Evolutionary conservation across 2,113 vertebrate species (phyloP).

Genomic region (Mastomys natalensis): DNA sequence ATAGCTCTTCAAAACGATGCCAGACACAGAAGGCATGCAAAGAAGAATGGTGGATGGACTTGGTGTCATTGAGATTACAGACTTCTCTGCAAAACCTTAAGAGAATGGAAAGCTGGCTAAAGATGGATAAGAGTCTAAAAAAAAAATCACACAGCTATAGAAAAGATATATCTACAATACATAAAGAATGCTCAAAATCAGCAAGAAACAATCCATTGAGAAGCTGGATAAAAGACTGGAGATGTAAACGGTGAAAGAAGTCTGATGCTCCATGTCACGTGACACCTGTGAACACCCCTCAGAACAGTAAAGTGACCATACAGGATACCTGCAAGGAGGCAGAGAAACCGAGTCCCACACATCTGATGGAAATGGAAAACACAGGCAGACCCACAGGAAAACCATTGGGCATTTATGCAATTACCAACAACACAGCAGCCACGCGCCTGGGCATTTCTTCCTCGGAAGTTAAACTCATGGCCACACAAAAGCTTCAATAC

Average conservation of each 20-base stretch:
- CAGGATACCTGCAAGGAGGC: no score
- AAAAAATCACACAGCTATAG: not conserved
- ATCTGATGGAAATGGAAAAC: no score
- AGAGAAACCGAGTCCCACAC: not conserved
- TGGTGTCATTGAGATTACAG: not conserved
- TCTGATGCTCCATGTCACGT: not conserved
- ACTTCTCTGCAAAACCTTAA: not conserved
- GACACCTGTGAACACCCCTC: not conserved
- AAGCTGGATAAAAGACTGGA: not conserved
- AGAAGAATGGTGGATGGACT: no score
- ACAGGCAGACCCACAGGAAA: not conserved
- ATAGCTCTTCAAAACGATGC: not conserved
- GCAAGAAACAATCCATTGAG: not conserved
- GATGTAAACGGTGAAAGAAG: not conserved
- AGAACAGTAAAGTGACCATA: not conserved
- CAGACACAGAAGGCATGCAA: not conserved
- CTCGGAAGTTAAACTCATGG: not conserved
- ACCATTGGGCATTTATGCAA: no score
- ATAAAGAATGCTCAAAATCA: not conserved
- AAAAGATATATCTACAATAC: not conserved
- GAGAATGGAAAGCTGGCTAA: not conserved
- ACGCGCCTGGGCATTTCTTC: not conserved
- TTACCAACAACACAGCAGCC: not conserved
- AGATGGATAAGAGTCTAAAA: not conserved
- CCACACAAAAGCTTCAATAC: no score